Evolutionary conservation across 2,113 vertebrate species (phyloP).

Genomic region (Vicugna pacos): DNA sequence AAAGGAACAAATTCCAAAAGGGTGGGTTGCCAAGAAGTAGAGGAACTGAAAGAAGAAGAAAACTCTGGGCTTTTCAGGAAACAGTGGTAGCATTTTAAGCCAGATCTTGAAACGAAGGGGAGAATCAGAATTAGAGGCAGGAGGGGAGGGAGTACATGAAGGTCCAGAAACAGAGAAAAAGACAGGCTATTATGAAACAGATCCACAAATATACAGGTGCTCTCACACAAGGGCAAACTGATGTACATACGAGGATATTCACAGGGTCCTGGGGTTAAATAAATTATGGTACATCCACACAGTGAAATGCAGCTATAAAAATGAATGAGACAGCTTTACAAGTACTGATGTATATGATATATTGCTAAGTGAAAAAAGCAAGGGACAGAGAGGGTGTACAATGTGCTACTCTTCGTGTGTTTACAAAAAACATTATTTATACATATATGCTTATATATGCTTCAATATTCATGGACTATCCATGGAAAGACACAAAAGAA

Average conservation of each 20-base stretch:
- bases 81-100: background rate
- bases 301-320: background rate
- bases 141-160: background rate
- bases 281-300: background rate
- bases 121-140: background rate
- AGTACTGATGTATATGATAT: background rate
- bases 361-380: constrained; percentile 14
- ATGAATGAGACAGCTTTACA: background rate
- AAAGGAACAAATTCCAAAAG: constrained; percentile 27
- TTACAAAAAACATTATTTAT: constrained; percentile 23
- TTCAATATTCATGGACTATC: background rate
- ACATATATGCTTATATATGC: background rate
- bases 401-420: background rate
- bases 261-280: background rate
- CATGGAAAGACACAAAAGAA: background rate
- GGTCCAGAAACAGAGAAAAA: background rate
- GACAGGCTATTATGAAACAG: background rate
- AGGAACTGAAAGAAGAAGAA: background rate
- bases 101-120: background rate
- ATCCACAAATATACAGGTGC: constrained; percentile 5
- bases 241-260: background rate
- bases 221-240: constrained; percentile 8
- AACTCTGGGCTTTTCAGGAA: background rate
- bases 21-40: background rate
- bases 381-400: background rate